Conservation (phyloP, 1,140 invertebrate genomes). For the Bombus terrestris region DNA sequence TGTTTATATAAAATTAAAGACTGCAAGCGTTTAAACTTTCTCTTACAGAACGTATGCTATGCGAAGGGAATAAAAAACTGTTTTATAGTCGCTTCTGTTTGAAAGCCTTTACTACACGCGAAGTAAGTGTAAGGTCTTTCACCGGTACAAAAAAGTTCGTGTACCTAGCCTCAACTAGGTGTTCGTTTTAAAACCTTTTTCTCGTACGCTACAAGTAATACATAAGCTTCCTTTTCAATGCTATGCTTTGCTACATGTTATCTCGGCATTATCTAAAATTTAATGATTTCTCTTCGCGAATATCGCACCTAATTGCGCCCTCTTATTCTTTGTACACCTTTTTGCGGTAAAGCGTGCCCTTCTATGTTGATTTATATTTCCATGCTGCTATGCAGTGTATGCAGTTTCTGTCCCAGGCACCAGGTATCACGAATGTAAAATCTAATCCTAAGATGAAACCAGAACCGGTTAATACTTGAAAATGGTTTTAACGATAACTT, state of each 20-base stretch:
- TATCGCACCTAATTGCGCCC: constrained; percentile 18
- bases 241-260: constrained; percentile 10
- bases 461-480: constrained; percentile 62
- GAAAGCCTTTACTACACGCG: constrained; percentile 87
- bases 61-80: constrained; percentile 94
- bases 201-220: constrained; percentile 13
- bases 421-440: constrained; percentile 81
- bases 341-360: constrained; percentile 60
- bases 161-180: constrained; percentile 85
- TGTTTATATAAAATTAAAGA: constrained; percentile 85
- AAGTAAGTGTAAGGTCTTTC: constrained; percentile 88
- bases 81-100: constrained; percentile 80
- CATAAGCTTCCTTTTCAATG: constrained; percentile 3
- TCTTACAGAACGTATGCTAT: constrained; percentile 85
- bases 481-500: constrained; percentile 78
- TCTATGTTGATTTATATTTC: constrained; percentile 78
- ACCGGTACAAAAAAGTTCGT: constrained; percentile 91
- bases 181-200: constrained; percentile 71
- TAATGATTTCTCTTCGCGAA: constrained; percentile 1
- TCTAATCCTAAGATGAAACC: constrained; percentile 77
- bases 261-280: constrained; percentile 1
- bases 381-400: constrained; percentile 69
- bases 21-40: constrained; percentile 44
- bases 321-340: neutral
- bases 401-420: constrained; percentile 77